Base-by-base conservation (phyloP, 2,113 vertebrate species). In the Nibea albiflora region DNA sequence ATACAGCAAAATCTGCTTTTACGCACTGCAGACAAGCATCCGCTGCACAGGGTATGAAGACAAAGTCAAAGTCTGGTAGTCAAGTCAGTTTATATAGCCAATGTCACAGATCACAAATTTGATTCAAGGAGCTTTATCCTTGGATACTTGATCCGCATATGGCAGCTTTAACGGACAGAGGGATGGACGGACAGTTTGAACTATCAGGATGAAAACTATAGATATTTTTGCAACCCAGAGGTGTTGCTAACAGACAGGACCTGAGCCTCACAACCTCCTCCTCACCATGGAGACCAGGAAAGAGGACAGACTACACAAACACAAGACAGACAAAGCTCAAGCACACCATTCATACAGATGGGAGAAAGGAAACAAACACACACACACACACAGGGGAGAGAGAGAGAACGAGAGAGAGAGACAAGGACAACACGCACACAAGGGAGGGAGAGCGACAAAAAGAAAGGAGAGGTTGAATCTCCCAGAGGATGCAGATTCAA, bases 1-100 rank as follows among this genome's bases (percentile, higher is more conserved):
- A 66, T 75, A 56, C 76, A 44, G 65, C 44, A 28, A 67, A 74
- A 73, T 83, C 54, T 58, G 78, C 79, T 73, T 69, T 71, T 49
- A 62, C 52, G 67, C 68, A 64, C 52, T 26, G 69, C 70, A 69
- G 67, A 66, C 46, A 76, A 75, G 49, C 60, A 57, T 56, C 70
- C 24, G 47, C 61, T 3, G 3, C 28, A 63, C 24, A 54, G 19
- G 77, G 62, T 52, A 54, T 26, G 11, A 46, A 64, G 73, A 74
- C 24, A 50, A 52, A 68, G 17, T 24, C 58, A 35, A 35, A 35
- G 31, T 12, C 62, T 17, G 0, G 47, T 19, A 26, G 39, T 66
- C 31, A 44, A 54, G n/a, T 54, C 50, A 46, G 3, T 67, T 61
- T 4, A n/a, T 44, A 12, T 22, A 28, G 12, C 11, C 56, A 53